Evolutionary conservation across 2,113 vertebrate species (phyloP).

Genomic region (Malaclemys terrapin): DNA sequence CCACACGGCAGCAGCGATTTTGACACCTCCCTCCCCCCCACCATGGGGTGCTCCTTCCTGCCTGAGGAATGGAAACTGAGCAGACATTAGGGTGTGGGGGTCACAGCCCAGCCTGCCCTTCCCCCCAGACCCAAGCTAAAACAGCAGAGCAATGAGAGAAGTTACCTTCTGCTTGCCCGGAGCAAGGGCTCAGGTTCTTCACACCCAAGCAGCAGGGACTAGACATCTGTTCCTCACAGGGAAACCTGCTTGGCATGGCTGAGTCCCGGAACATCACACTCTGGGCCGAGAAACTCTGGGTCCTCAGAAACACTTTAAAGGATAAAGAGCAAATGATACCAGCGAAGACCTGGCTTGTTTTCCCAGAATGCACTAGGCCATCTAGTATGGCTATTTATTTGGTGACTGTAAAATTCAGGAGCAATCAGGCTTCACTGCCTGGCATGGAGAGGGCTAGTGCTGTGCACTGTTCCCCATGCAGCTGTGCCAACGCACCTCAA

Average conservation of each 20-base stretch:
- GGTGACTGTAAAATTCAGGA: neutral
- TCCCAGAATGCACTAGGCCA: neutral
- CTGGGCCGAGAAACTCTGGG: constrained; percentile 48
- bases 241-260: constrained; percentile 7
- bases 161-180: constrained; percentile 67
- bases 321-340: constrained; percentile 13
- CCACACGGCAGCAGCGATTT: neutral
- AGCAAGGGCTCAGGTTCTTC: constrained; percentile 46
- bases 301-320: constrained; percentile 65
- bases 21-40: neutral
- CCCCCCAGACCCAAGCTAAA: neutral
- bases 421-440: neutral
- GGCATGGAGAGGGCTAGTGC: neutral
- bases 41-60: rapidly evolving
- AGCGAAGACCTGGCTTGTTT: constrained; percentile 13
- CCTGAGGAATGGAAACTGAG: neutral
- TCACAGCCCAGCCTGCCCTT: neutral
- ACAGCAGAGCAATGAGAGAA: neutral
- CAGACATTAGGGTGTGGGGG: rapidly evolving
- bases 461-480: neutral
- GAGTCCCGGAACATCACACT: constrained; percentile 1
- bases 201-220: constrained; percentile 64
- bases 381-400: neutral
- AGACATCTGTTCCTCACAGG: constrained; percentile 64
- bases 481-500: neutral